Conservation (phyloP, 1,140 invertebrate species). For the Meteorus sp. region DNA sequence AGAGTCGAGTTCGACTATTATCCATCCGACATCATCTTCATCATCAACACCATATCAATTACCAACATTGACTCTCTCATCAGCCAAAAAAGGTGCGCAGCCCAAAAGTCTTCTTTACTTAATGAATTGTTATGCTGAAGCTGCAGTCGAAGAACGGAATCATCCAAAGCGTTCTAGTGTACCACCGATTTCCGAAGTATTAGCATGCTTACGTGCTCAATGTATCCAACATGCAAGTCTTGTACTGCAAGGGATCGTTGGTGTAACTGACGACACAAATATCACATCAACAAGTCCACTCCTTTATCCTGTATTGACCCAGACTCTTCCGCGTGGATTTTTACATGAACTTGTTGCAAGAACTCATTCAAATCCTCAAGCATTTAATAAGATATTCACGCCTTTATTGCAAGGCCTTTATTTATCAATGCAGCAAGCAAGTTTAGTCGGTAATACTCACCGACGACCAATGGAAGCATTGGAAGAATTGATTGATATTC, state of each 20-base stretch:
- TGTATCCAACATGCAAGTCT: slow-evolving; percentile 66
- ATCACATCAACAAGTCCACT: slow-evolving; percentile 58
- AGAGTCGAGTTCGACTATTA: slow-evolving; percentile 39
- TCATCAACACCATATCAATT: slow-evolving; percentile 36
- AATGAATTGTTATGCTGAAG: slow-evolving; percentile 69
- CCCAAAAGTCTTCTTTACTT: slow-evolving; percentile 63
- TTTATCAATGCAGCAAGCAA: slow-evolving; percentile 69
- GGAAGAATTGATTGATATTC: slow-evolving; percentile 73
- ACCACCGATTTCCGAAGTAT: slow-evolving; percentile 62
- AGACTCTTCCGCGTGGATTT: slow-evolving; percentile 69
- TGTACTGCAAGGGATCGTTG: slow-evolving; percentile 62
- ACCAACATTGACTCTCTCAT: slow-evolving; percentile 33
- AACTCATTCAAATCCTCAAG: slow-evolving; percentile 59
- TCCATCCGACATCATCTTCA: no score
- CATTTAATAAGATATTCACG: slow-evolving; percentile 69
- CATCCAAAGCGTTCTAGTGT: slow-evolving; percentile 71
- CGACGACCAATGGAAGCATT: slow-evolving; percentile 68
- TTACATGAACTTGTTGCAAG: slow-evolving; percentile 67
- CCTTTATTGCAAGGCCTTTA: slow-evolving; percentile 73
- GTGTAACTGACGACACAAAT: slow-evolving; percentile 42
- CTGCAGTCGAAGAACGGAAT: slow-evolving; percentile 69
- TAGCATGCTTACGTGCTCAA: slow-evolving; percentile 65
- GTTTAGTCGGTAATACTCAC: slow-evolving; percentile 72
- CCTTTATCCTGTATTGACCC: slow-evolving; percentile 65
- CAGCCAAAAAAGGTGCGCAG: slow-evolving; percentile 53